A percentile compares a stretch with the other conserved stretches of the same genome.
Evolutionary conservation across 2,113 vertebrate genomes (phyloP).

Genomic region (Erpornis zantholeuca): DNA sequence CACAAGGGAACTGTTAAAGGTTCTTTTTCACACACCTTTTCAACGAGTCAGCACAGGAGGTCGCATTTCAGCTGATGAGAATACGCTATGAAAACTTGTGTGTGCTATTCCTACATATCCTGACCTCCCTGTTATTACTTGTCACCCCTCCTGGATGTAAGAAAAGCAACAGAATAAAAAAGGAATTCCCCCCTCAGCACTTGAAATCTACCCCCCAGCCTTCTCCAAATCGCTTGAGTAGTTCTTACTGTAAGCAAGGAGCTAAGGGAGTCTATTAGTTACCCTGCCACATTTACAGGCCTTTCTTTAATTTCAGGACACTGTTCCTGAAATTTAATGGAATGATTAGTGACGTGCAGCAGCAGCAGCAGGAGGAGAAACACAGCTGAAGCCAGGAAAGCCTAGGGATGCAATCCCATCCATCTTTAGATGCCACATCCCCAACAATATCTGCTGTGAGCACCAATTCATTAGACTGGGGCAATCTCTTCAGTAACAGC

Average conservation of each 20-base stretch:
- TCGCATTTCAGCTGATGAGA: not conserved
- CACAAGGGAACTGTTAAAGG: not conserved
- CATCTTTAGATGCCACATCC: not conserved
- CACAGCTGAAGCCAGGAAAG: not conserved
- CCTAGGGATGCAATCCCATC: not conserved
- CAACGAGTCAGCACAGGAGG: not conserved
- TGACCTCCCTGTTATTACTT: not conserved
- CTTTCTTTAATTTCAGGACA: not conserved
- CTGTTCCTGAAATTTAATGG: not conserved
- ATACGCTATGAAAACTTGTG: not conserved
- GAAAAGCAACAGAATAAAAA: not conserved
- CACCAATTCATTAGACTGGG: slow-evolving; percentile 18
- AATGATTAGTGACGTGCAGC: not conserved
- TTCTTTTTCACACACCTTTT: not conserved
- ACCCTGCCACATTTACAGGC: not conserved
- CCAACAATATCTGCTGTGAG: not conserved
- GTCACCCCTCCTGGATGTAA: not conserved
- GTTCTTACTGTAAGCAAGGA: not conserved
- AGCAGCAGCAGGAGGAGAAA: not conserved
- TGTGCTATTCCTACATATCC: not conserved
- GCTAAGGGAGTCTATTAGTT: not conserved
- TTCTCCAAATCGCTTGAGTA: not conserved
- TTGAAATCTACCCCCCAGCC: not conserved
- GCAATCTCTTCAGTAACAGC: not conserved
- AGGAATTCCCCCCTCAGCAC: not conserved